Evolutionary conservation across 2,797 vertebrate species (phyloP).

Genomic region (Ibycter americanus): DNA sequence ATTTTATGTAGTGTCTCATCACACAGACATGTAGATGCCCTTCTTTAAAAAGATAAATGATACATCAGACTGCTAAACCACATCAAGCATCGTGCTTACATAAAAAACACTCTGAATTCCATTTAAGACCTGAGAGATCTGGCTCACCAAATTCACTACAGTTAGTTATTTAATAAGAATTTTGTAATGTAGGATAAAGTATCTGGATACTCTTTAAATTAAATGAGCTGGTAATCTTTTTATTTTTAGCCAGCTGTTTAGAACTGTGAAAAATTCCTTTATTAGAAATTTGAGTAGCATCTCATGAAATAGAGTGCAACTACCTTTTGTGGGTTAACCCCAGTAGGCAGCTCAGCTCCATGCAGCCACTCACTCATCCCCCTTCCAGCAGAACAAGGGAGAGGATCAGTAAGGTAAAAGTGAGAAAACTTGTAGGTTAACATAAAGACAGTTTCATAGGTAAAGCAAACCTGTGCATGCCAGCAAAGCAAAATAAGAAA

Average conservation of each 20-base stretch:
- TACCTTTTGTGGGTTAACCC: background rate
- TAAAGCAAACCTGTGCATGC: background rate
- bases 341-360: background rate
- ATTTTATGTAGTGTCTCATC: background rate
- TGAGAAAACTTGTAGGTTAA: background rate
- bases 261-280: background rate
- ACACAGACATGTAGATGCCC: rapidly evolving
- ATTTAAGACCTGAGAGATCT: background rate
- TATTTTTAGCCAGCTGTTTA: background rate
- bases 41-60: background rate
- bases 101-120: background rate
- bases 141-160: background rate
- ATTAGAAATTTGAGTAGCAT: background rate
- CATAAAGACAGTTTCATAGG: background rate
- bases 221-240: background rate
- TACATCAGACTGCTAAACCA: background rate
- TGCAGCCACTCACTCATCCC: rapidly evolving
- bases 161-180: background rate
- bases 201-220: background rate
- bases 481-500: background rate
- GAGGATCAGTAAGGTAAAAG: background rate
- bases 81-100: background rate
- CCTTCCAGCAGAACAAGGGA: background rate
- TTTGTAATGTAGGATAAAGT: background rate
- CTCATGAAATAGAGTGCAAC: background rate